phyloP scores from a whole-genome alignment of 2,113 vertebrate species.

The Etia nguti region DNA sequence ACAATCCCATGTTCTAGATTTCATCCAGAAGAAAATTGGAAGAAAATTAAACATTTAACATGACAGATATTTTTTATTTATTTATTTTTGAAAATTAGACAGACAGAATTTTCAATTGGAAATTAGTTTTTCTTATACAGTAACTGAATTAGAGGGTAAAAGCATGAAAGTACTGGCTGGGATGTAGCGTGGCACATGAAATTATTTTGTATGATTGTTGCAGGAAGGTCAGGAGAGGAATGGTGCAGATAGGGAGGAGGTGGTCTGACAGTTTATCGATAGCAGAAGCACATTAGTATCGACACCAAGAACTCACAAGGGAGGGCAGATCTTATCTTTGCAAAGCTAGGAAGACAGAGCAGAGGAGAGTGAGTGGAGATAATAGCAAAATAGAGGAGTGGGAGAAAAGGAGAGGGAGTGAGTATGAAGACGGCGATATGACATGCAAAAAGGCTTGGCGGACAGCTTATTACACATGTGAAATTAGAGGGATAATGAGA shows the following conservation, averaged over 20 bases:
- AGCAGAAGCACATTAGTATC: conserved; percentile 64
- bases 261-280: conserved; percentile 69
- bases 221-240: conserved; percentile 49
- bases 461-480: conserved; percentile 42
- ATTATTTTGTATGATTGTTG: neutral
- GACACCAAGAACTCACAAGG: conserved; percentile 59
- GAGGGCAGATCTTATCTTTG: conserved; percentile 67
- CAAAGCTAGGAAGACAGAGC: conserved; percentile 54
- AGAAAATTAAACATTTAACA: neutral
- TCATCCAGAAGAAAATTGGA: neutral
- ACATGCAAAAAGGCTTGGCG: conserved; percentile 38
- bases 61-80: neutral
- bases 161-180: fast-evolving
- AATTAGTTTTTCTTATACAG: neutral
- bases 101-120: neutral
- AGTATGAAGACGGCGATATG: neutral
- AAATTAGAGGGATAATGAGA: conserved; percentile 24
- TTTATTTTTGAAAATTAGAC: too few species aligned
- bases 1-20: neutral
- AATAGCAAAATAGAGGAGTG: conserved; percentile 28
- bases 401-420: neutral
- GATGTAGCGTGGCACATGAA: neutral
- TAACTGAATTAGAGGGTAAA: neutral
- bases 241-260: neutral
- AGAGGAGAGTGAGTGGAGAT: conserved; percentile 36